phyloP scores from a whole-genome alignment of 2,113 vertebrate species.

The Elephas maximus region DNA sequence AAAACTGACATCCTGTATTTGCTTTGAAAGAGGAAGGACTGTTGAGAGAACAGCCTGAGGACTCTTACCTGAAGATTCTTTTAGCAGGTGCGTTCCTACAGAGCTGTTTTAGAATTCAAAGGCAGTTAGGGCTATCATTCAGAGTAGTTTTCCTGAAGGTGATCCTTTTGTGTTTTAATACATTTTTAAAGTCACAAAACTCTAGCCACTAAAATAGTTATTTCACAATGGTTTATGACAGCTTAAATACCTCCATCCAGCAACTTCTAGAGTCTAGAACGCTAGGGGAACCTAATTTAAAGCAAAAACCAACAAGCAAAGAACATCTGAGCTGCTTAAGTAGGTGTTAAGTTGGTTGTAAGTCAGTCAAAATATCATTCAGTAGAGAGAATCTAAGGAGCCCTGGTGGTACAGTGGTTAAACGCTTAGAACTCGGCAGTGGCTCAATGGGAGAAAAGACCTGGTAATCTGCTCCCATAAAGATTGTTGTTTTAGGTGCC shows the following conservation, averaged over 20 bases:
- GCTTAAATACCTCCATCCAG: neutral
- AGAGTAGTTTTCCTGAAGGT: neutral
- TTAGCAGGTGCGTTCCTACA: neutral
- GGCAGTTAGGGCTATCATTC: neutral
- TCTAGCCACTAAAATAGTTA: neutral
- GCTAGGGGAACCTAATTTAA: neutral
- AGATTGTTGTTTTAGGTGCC: neutral
- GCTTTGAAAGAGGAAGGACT: neutral
- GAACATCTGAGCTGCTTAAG: neutral
- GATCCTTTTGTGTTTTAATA: conserved; percentile 10
- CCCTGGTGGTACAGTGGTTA: too few species aligned
- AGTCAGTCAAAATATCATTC: neutral
- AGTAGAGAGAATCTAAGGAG: neutral
- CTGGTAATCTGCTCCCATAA: too few species aligned
- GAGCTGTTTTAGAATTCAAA: neutral
- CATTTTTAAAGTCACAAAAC: neutral
- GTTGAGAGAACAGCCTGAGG: neutral
- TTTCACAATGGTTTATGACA: neutral
- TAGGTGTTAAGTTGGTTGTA: neutral
- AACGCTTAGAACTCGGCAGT: too few species aligned
- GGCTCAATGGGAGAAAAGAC: too few species aligned
- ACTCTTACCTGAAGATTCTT: neutral
- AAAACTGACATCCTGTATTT: neutral
- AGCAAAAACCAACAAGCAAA: neutral
- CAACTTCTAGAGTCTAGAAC: neutral